Evolutionary conservation across 2,113 vertebrate genomes (phyloP).

Genomic region (Tylochromis polylepis): DNA sequence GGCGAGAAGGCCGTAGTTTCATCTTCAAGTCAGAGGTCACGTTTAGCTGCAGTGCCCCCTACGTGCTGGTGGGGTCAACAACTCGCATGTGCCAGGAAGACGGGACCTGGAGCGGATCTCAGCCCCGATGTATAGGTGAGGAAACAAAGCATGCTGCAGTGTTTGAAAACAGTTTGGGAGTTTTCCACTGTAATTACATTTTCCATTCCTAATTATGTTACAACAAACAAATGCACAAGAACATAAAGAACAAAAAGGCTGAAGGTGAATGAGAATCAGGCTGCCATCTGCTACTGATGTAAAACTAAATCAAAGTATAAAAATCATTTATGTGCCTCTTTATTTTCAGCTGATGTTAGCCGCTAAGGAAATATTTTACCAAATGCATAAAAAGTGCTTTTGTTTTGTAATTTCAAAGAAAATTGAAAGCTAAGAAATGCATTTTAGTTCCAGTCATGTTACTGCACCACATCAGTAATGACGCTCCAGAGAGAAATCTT

Average conservation of each 20-base stretch:
- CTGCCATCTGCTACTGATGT: not conserved
- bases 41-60: conserved; percentile 83
- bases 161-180: not conserved
- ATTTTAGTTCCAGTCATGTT: conserved; percentile 1
- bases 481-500: conserved; percentile 17
- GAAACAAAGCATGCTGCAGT: not conserved
- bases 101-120: conserved; percentile 88
- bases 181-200: not conserved
- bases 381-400: not conserved
- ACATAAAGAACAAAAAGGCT: not conserved
- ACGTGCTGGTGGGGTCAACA: conserved; percentile 86
- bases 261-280: not conserved
- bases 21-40: conserved; percentile 94
- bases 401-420: not conserved
- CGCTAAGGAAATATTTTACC: not conserved
- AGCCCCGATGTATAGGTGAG: conserved; percentile 91
- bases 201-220: not conserved
- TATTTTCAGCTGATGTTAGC: not conserved
- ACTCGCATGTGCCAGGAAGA: conserved; percentile 89
- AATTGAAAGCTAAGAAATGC: not conserved
- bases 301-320: not conserved
- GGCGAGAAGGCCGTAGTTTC: conserved; percentile 92
- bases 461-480: not conserved
- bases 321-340: not conserved
- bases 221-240: not conserved